These are phyloP conservation scores for Caerostris darwini DNA, from an alignment of 1,140 invertebrate species.

Conservation along the genomic window DNA sequence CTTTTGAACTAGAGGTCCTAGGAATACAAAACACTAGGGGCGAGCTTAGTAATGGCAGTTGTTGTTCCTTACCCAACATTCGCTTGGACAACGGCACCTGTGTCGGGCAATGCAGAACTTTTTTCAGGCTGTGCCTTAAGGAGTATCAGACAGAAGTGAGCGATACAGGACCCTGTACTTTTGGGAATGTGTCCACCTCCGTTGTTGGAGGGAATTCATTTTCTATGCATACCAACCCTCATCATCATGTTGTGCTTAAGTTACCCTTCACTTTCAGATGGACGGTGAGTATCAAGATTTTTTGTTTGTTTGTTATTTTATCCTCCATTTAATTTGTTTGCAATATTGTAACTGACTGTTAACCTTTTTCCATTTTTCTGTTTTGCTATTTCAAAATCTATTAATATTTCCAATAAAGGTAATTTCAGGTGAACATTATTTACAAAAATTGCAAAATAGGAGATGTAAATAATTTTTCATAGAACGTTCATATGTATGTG, in stretches of 20 bases:
- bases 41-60: slow-evolving; percentile 89
- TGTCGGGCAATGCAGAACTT: slow-evolving; percentile 88
- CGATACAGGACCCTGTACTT: slow-evolving; percentile 91
- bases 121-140: slow-evolving; percentile 93
- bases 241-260: slow-evolving; percentile 87
- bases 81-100: slow-evolving; percentile 80
- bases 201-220: slow-evolving; percentile 93
- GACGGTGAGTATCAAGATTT: slow-evolving; percentile 88
- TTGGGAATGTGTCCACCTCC: slow-evolving; percentile 92
- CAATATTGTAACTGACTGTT: no score
- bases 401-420: no score
- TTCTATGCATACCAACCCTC: slow-evolving; percentile 88
- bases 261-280: slow-evolving; percentile 93
- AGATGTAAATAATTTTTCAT: no score
- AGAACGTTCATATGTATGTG: no score
- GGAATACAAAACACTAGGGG: slow-evolving; percentile 93
- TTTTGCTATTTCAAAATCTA: no score
- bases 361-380: no score
- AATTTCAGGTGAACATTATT: no score
- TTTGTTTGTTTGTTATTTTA: background rate
- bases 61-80: slow-evolving; percentile 85
- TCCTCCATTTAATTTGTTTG: no score
- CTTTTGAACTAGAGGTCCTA: slow-evolving; percentile 94
- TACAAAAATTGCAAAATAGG: no score
- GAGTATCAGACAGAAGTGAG: slow-evolving; percentile 94